phyloP scores from a whole-genome alignment of 2,113 vertebrate genomes.

The Micromys minutus region DNA sequence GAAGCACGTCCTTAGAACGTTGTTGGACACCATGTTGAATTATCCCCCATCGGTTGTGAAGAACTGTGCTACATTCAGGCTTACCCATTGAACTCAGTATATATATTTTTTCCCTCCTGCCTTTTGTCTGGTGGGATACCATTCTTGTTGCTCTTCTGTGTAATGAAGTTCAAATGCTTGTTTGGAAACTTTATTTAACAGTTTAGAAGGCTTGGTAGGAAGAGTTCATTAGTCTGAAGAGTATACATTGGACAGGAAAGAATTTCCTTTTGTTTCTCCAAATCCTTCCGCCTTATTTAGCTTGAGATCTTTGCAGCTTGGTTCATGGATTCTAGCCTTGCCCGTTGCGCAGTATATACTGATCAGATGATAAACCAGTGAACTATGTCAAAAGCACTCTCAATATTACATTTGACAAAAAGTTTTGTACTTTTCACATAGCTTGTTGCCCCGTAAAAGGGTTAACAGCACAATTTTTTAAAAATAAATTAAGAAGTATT shows the following conservation, averaged over 20 bases:
- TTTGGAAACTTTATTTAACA: constrained; percentile 97
- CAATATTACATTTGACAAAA: constrained; percentile 90
- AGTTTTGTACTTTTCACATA: constrained; percentile 92
- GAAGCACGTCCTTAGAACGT: constrained; percentile 91
- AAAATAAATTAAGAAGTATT: constrained; percentile 92
- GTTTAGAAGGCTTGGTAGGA: constrained; percentile 95
- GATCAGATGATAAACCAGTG: constrained; percentile 89
- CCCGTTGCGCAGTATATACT: constrained; percentile 87
- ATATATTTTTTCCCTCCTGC: constrained; percentile 89
- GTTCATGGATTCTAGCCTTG: constrained; percentile 92
- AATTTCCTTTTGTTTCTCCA: constrained; percentile 90
- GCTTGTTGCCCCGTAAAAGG: constrained; percentile 89
- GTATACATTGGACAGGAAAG: constrained; percentile 91
- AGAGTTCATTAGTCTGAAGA: constrained; percentile 95
- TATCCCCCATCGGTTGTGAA: constrained; percentile 91
- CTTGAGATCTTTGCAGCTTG: constrained; percentile 93
- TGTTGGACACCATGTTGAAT: constrained; percentile 91
- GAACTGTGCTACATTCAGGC: constrained; percentile 92
- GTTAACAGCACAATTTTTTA: constrained; percentile 92
- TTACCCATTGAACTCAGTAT: constrained; percentile 92
- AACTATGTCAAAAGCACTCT: constrained; percentile 91
- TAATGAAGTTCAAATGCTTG: constrained; percentile 94
- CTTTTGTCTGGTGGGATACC: constrained; percentile 90
- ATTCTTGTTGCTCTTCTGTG: constrained; percentile 93
- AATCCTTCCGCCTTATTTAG: constrained; percentile 91